Evolutionary conservation across 1,140 invertebrate species (phyloP).

Genomic region (Apis laboriosa): DNA sequence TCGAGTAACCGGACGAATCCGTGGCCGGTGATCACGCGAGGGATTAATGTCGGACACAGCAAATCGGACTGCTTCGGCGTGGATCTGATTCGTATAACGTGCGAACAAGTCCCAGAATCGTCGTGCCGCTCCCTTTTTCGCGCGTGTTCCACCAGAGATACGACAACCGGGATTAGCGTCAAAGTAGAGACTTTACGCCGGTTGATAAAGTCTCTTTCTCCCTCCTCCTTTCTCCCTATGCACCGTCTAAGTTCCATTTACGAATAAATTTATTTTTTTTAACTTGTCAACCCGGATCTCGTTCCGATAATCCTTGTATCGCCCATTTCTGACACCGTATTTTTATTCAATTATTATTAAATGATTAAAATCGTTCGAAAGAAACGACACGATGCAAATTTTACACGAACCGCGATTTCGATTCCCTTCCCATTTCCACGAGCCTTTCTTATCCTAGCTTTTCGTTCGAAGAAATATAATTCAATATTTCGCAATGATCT

Average conservation of each 20-base stretch:
- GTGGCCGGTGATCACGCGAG: conserved; percentile 43
- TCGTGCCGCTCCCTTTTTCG: conserved; percentile 47
- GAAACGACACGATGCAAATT: not conserved
- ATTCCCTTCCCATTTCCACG: not conserved
- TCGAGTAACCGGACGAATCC: conserved; percentile 22
- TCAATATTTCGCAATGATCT: not conserved
- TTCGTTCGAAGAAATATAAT: too few species aligned
- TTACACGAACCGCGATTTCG: not conserved
- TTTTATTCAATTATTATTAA: conserved; percentile 10
- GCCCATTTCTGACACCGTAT: conserved; percentile 24
- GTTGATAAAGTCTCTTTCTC: conserved; percentile 36
- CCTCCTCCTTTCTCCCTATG: not conserved
- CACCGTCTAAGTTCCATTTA: conserved; percentile 18
- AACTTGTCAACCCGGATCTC: conserved; percentile 33
- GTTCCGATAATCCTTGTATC: conserved; percentile 41
- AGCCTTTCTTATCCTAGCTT: too few species aligned
- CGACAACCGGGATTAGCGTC: conserved; percentile 63
- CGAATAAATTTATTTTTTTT: conserved; percentile 32
- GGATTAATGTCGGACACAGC: conserved; percentile 60
- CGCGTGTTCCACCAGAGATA: conserved; percentile 34
- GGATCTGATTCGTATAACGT: conserved; percentile 52
- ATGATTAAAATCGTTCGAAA: conserved; percentile 4
- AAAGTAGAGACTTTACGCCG: conserved; percentile 55
- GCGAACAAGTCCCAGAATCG: conserved; percentile 59
- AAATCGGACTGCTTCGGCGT: conserved; percentile 53